These are phyloP conservation scores for Sciurus vulgaris DNA, from an alignment of 2,797 vertebrate genomes.

Conservation along the genomic window DNA sequence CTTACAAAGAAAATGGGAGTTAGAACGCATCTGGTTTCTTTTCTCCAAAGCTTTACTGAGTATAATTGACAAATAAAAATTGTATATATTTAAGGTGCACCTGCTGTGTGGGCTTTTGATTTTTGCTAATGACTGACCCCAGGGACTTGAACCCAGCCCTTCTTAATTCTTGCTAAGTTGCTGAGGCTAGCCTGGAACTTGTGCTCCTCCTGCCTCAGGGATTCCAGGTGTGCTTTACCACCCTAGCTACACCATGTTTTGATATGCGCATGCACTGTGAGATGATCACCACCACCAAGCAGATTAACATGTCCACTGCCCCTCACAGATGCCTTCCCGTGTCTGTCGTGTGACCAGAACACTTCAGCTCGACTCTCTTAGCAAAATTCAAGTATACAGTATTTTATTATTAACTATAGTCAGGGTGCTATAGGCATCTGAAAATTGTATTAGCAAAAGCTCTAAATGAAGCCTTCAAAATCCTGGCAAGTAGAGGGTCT, in stretches of 20 bases:
- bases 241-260: neutral
- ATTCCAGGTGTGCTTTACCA: no score
- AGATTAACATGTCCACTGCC: neutral
- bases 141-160: no score
- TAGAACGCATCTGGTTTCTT: neutral
- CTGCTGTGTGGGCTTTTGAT: no score
- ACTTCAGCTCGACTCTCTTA: neutral
- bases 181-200: no score
- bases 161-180: no score
- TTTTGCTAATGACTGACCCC: no score
- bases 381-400: neutral
- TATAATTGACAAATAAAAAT: neutral
- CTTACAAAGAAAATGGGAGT: neutral
- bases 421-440: neutral
- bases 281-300: neutral
- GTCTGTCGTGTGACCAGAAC: neutral
- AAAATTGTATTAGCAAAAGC: neutral
- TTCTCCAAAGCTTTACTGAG: neutral
- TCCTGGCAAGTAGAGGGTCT: neutral
- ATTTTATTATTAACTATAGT: neutral
- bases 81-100: neutral
- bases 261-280: neutral
- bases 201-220: no score
- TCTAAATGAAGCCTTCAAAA: neutral
- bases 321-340: neutral